Conservation (phyloP, 1,140 invertebrate species). For the Rhagoletis zephyria region DNA sequence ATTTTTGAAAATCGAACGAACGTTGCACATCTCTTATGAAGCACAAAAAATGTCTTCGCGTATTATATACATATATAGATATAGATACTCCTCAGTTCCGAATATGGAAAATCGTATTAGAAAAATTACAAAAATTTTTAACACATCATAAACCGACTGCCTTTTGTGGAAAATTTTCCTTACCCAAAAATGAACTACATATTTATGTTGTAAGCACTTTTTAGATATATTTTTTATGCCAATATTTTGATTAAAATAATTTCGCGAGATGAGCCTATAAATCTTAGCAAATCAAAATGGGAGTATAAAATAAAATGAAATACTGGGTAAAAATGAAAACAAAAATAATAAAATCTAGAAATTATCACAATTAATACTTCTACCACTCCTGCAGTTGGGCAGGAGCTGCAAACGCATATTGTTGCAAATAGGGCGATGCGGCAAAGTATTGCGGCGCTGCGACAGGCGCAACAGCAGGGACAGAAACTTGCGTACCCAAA, state of each 20-base stretch:
- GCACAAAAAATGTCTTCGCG: too few relatives aligned
- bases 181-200: neutral
- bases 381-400: slow-evolving; percentile 57
- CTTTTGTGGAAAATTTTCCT: too few relatives aligned
- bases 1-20: too few relatives aligned
- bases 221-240: slow-evolving; percentile 16
- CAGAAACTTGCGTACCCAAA: slow-evolving; percentile 54
- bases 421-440: slow-evolving; percentile 36
- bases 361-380: slow-evolving; percentile 8
- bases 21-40: too few relatives aligned
- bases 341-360: slow-evolving; percentile 25
- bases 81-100: too few relatives aligned
- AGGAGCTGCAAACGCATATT: slow-evolving; percentile 49
- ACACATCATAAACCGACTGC: too few relatives aligned
- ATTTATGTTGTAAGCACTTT: neutral
- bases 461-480: slow-evolving; percentile 54
- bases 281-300: neutral
- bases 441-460: slow-evolving; percentile 60
- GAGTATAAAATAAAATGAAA: slow-evolving; percentile 29
- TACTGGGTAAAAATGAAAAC: neutral
- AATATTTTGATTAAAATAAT: neutral
- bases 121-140: too few relatives aligned
- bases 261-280: neutral
- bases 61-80: too few relatives aligned
- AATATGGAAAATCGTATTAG: too few relatives aligned